Evolutionary conservation across 2,113 vertebrate species (phyloP).

Genomic region (Fulmarus glacialis): DNA sequence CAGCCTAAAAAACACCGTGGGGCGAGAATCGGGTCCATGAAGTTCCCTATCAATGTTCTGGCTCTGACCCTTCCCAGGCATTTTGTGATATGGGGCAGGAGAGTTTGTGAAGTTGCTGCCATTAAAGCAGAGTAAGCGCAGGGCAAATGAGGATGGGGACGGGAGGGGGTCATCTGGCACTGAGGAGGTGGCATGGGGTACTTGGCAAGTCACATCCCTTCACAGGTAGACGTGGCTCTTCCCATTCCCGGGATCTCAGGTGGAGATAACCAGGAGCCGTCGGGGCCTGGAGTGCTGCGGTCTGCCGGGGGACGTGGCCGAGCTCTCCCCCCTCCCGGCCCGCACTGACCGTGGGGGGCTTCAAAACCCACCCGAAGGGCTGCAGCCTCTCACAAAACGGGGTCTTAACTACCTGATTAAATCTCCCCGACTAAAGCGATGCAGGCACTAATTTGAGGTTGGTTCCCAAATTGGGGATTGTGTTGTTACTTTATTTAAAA

Average conservation of each 20-base stretch:
- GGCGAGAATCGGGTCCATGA: accelerated
- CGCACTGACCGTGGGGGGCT: background rate
- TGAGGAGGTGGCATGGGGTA: background rate
- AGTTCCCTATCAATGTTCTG: accelerated
- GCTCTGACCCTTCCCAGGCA: accelerated
- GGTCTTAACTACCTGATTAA: constrained; percentile 6
- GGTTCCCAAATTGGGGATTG: constrained; percentile 33
- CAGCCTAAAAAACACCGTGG: too few relatives aligned
- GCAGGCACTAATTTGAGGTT: constrained; percentile 25
- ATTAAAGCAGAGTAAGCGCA: background rate
- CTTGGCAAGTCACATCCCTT: background rate
- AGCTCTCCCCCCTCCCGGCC: background rate
- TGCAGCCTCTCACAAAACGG: background rate
- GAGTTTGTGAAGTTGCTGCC: background rate
- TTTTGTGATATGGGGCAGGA: background rate
- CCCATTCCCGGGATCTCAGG: accelerated
- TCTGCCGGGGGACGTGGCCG: background rate
- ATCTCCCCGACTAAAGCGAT: background rate
- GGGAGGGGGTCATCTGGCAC: background rate
- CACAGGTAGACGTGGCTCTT: accelerated
- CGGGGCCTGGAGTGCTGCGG: background rate
- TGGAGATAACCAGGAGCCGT: background rate
- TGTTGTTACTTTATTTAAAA: constrained; percentile 42
- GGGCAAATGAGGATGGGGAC: accelerated
- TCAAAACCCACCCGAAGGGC: accelerated